Evolutionary conservation across 2,113 vertebrate genomes (phyloP).

Genomic region (Nicator chloris): DNA sequence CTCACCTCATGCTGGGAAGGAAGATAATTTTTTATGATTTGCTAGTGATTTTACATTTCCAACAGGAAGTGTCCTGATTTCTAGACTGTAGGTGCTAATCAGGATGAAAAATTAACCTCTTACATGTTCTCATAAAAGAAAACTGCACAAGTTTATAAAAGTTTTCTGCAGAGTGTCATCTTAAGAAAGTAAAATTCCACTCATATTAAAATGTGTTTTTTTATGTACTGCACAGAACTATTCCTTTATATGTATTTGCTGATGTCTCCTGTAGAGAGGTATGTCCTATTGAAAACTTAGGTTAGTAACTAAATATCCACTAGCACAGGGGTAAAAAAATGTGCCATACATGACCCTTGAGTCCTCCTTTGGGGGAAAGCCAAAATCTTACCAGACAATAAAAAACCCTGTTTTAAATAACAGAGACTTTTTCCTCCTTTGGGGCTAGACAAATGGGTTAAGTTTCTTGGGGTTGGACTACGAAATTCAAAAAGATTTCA

Average conservation of each 20-base stretch:
- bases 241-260: background rate
- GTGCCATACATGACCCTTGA: background rate
- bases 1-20: background rate
- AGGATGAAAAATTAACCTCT: background rate
- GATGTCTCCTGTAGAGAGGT: background rate
- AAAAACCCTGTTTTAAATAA: rapidly evolving
- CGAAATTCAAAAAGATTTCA: background rate
- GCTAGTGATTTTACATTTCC: background rate
- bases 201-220: background rate
- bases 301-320: background rate
- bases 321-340: background rate
- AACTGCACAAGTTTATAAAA: background rate
- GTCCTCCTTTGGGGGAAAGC: background rate
- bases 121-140: background rate
- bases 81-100: background rate
- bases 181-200: background rate
- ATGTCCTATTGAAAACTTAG: background rate
- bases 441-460: background rate
- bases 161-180: background rate
- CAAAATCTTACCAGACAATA: background rate
- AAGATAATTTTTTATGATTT: background rate
- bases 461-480: background rate
- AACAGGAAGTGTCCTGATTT: background rate
- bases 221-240: background rate
- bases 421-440: background rate